Evolutionary conservation across 2,113 vertebrate species (phyloP), one percentile per base, ranked within the genome.

Genomic region (Brachirus orientalis): DNA sequence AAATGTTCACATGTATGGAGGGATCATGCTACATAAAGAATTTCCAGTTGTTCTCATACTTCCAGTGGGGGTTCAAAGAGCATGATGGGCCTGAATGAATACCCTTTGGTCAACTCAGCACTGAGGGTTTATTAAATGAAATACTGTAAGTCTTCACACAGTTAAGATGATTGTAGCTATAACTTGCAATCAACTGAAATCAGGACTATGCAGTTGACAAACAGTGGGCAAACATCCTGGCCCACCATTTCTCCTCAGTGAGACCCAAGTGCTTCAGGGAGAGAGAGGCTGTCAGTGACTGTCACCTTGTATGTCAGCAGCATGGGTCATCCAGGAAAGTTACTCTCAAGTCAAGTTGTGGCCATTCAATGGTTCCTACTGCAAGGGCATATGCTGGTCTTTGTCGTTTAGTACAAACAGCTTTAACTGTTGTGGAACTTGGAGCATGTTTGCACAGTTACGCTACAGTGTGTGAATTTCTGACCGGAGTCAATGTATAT

Each of bases 321-420:
- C 80, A 92, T 92, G 88, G 91, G 88, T 93, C 90, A 87, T 92
- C 89, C 80, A 88, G 89, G 85, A 91, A 88, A 82, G 88, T 90
- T 93, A 91, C 90, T 91, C 89, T 92, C 92, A 93, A 92, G 91
- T 94, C 92, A 92, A 91, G 93, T 93, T 91, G 88, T 93, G 91
- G 87, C 91, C 93, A 94, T 93, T 92, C 92, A 91, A 91, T 91
- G 90, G 83, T 90, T 83, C 89, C 82, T 91, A 90, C 87, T 90
- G 88, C 88, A 93, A 92, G 89, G 88, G 88, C 61, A 69, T 78
- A 79, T 54, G 84, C 88, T 91, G 90, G 88, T 79, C 72, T 89
- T 92, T 91, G 91, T 90, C 91, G 91, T 84, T 61, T 69, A 60
- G 73, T 64, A 70, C 83, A 82, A 72, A 80, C 70, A 75, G 74